Evolutionary conservation across 2,888 invertebrate species (phyloP), one percentile per base, ranked within the genome.

Genomic region (Metopia argyrocephala): DNA sequence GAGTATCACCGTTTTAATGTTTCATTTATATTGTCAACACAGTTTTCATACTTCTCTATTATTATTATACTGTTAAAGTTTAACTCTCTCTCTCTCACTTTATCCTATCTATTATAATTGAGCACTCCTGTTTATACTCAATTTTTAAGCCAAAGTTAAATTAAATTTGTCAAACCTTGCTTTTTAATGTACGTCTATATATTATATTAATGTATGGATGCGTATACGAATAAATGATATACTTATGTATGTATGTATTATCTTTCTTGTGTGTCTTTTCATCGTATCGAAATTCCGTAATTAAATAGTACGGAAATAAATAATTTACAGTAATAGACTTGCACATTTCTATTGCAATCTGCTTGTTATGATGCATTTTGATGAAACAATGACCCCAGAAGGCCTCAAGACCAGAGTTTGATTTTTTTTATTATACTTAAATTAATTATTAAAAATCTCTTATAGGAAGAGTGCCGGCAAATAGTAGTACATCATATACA

Each of bases 251-350:
- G n/a, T n/a, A n/a, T n/a, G n/a, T n/a, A n/a, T n/a, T n/a, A n/a
- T 25, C 46, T 61, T 62, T 3, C 45, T 20, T 45, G 56, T 52
- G 23, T 46, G 45, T 45, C 9, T 56, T 76, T 52, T 23, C 69
- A 65, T 48, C 65, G 56, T 65, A 74, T 66, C 31, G 46, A 70
- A 74, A 81, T 70, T 78, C 70, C 78, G 27, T 78, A 78, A 78
- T 81, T 78, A 78, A 81, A 78, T 75, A 70, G 81, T 81, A 81
- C 78, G 81, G 81, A 81, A 81, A 81, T 75, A 81, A 78, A 81
- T 81, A 81, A 75, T 78, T 81, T 78, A 81, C 56, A 61, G 56
- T 52, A 81, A 78, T 78, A 70, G 65, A 75, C 59, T 70, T 70
- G 74, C 66, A 64, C 54, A 78, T 78, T 76, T 52, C 18, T 21